These are phyloP conservation scores for Nylanderia fulva DNA, from an alignment of 1,140 invertebrate species.

Conservation along the genomic window DNA sequence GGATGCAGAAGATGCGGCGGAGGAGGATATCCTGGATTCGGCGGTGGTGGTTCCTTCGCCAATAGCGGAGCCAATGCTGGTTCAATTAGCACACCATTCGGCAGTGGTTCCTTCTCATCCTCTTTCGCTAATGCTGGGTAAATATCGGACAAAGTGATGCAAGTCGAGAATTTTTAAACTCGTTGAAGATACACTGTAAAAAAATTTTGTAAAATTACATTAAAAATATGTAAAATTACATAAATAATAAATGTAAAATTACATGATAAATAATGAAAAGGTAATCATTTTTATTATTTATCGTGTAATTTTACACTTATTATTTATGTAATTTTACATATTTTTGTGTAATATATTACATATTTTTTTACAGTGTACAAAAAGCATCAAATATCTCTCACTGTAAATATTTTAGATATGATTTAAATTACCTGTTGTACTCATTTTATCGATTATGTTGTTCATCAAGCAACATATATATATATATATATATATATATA, in stretches of 20 bases:
- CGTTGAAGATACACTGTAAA: neutral
- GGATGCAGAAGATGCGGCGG: slow-evolving; percentile 36
- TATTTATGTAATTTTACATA: too few species aligned
- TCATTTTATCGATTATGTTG: neutral
- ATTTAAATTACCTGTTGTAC: neutral
- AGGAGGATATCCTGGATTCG: neutral
- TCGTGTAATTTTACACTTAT: too few species aligned
- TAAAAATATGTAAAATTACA: too few species aligned
- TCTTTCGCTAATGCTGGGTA: slow-evolving; percentile 66
- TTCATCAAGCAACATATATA: too few species aligned
- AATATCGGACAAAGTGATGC: neutral
- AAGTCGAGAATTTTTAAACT: neutral
- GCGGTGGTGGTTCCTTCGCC: slow-evolving; percentile 33
- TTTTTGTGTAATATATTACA: too few species aligned
- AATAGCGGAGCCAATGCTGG: slow-evolving; percentile 63
- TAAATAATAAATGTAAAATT: too few species aligned
- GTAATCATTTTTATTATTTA: too few species aligned
- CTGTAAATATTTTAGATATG: neutral
- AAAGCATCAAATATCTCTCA: neutral
- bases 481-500: too few species aligned
- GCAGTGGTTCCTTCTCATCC: slow-evolving; percentile 59
- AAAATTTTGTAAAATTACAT: too few species aligned
- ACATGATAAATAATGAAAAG: too few species aligned
- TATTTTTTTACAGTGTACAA: too few species aligned
- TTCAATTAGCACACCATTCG: slow-evolving; percentile 67